Conservation (phyloP, 2,888 invertebrate species). For the Galeruca laticollis region DNA sequence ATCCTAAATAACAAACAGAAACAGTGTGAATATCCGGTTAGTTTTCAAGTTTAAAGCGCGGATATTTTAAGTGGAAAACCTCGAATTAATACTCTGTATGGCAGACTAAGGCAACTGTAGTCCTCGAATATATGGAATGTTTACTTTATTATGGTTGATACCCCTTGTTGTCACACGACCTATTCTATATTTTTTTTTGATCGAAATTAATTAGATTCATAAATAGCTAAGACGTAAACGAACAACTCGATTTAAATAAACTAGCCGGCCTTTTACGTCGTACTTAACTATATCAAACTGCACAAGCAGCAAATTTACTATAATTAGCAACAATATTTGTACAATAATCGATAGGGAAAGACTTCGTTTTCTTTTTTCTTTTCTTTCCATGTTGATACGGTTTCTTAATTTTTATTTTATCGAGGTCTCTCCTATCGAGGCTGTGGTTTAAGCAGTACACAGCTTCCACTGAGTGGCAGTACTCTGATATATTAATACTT, state of each 20-base stretch:
- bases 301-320: conserved; percentile 61
- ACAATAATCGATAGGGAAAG: conserved; percentile 64
- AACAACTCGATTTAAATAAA: conserved; percentile 44
- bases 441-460: conserved; percentile 47
- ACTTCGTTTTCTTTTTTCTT: conserved; percentile 55
- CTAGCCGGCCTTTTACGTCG: conserved; percentile 46
- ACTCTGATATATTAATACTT: conserved; percentile 65
- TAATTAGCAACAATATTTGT: conserved; percentile 66
- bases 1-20: conserved; percentile 2
- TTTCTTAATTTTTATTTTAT: conserved; percentile 38
- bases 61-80: conserved; percentile 16
- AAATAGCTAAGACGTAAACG: conserved; percentile 52
- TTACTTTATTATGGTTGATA: conserved; percentile 53
- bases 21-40: conserved; percentile 5
- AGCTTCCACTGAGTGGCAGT: conserved; percentile 58
- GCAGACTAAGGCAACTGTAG: conserved; percentile 65
- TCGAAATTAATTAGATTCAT: conserved; percentile 49
- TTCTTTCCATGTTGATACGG: conserved; percentile 41
- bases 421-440: conserved; percentile 64
- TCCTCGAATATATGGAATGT: conserved; percentile 67
- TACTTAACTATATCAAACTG: conserved; percentile 52
- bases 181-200: conserved; percentile 43
- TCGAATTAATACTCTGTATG: conserved; percentile 22
- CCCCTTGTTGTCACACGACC: conserved; percentile 52
- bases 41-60: conserved; percentile 2